phyloP scores from a whole-genome alignment of 1,140 invertebrate species.

The Anastrepha obliqua region DNA sequence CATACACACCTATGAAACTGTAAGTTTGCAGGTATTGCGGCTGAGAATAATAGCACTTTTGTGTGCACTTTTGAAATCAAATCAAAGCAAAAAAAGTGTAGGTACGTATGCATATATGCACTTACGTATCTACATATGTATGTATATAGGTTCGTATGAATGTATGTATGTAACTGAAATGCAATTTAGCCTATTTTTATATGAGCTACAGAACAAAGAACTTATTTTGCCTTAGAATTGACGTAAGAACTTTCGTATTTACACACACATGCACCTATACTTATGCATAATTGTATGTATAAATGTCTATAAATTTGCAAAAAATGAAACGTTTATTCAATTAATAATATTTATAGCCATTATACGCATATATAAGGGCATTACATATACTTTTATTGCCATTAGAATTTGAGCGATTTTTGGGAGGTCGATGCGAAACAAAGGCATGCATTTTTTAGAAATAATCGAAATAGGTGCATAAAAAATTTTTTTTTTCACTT shows the following conservation, averaged over 20 bases:
- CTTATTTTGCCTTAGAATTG: slow-evolving; percentile 24
- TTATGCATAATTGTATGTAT: not conserved
- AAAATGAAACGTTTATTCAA: no score
- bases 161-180: not conserved
- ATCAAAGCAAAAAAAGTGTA: not conserved
- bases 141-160: not conserved
- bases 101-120: not conserved
- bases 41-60: not conserved
- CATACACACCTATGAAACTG: not conserved
- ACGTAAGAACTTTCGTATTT: not conserved
- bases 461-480: no score
- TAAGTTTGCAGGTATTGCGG: not conserved
- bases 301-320: no score
- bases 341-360: no score
- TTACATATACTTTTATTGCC: no score
- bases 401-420: no score
- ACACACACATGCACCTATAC: not conserved
- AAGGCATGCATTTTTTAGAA: no score
- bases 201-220: not conserved
- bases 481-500: no score
- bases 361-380: no score
- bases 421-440: no score
- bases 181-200: not conserved
- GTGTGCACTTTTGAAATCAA: not conserved
- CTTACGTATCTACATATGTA: not conserved